Conservation (phyloP, 2,113 vertebrate genomes). For the Mus musculus region GRCm39 chr16:61295501-61296000, state of each 20-base stretch:
- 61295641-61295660: background rate
- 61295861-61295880: no score
- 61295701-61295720: background rate
- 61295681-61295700: no score
- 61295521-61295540: background rate
- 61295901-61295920: no score
- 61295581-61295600: background rate
- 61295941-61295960: background rate
- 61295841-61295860: no score
- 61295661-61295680: background rate
- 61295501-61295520: background rate
- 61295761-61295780: background rate
- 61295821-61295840: background rate
- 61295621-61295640: constrained; percentile 33
- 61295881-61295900: background rate
- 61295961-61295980: background rate
- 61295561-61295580: background rate
- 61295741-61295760: background rate
- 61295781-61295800: background rate
- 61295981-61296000: background rate
- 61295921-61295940: background rate
- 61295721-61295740: background rate
- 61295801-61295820: background rate
- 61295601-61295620: background rate
- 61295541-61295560: constrained; percentile 7